phyloP scores from a whole-genome alignment of 2,888 invertebrate species.

The Papilio protenor region DNA sequence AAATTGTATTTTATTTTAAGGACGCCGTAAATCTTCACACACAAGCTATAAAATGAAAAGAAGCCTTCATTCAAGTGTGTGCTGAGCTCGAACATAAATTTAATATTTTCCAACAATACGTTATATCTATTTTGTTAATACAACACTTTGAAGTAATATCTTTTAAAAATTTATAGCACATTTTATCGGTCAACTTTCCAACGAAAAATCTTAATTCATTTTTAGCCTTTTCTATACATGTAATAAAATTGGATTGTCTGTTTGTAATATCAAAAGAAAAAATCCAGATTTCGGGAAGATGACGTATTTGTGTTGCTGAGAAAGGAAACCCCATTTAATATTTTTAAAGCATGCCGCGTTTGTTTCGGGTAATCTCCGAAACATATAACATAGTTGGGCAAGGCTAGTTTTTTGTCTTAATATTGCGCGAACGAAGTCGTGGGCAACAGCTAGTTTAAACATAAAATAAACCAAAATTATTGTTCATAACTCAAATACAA shows the following conservation, averaged over 20 bases:
- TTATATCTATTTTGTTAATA: constrained; percentile 41
- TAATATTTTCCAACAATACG: constrained; percentile 61
- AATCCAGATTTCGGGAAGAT: too few relatives aligned
- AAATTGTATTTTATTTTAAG: constrained; percentile 81
- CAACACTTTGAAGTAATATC: constrained; percentile 34
- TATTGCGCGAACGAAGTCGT: too few relatives aligned
- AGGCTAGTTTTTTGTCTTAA: too few relatives aligned
- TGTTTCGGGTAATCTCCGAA: too few relatives aligned
- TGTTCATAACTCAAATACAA: not conserved
- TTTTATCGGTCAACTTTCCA: constrained; percentile 30
- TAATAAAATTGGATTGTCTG: not conserved
- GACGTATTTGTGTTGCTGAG: too few relatives aligned
- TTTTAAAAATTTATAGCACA: constrained; percentile 31
- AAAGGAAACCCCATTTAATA: too few relatives aligned
- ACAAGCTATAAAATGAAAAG: constrained; percentile 68
- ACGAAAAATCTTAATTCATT: constrained; percentile 5
- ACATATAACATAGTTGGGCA: too few relatives aligned
- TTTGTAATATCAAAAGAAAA: too few relatives aligned
- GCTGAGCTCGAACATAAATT: constrained; percentile 66
- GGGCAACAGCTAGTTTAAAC: too few relatives aligned
- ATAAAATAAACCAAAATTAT: too few relatives aligned
- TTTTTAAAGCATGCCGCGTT: too few relatives aligned
- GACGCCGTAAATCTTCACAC: constrained; percentile 74
- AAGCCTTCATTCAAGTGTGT: constrained; percentile 64
- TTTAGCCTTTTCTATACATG: not conserved